Conservation (phyloP, 2,888 invertebrate genomes). For the Zhuqinia jingwanae region DNA sequence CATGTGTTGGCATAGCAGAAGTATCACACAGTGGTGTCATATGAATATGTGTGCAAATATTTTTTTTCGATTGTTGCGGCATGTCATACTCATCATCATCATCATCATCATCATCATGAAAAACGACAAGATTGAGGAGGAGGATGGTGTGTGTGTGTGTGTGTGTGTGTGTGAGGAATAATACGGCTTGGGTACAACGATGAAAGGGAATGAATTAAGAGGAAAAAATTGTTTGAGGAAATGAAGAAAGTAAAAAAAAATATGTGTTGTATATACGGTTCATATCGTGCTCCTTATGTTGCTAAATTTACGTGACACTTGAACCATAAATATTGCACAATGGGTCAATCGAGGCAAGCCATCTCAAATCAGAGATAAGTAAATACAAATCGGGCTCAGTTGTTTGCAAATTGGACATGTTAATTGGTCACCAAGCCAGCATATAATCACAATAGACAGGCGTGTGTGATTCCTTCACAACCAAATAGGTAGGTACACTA, state of each 20-base stretch:
- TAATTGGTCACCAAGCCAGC: constrained; percentile 1
- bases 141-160: neutral
- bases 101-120: neutral
- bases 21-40: neutral
- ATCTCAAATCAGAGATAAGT: neutral
- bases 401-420: constrained; percentile 4
- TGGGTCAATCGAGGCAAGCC: neutral
- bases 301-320: constrained; percentile 67
- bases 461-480: no score
- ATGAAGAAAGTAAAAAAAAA: constrained; percentile 55
- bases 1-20: no score
- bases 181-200: neutral
- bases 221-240: constrained; percentile 61
- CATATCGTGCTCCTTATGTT: constrained; percentile 38
- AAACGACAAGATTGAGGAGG: constrained; percentile 1
- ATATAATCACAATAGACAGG: no score
- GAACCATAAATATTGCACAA: constrained; percentile 64
- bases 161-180: neutral
- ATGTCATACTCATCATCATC: neutral
- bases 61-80: constrained; percentile 3
- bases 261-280: no score
- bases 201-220: constrained; percentile 40
- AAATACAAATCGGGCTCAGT: neutral
- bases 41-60: neutral
- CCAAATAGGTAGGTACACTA: no score